These are phyloP conservation scores for Mastacembelus armatus DNA, from an alignment of 2,797 vertebrate genomes.

Conservation along the genomic window DNA sequence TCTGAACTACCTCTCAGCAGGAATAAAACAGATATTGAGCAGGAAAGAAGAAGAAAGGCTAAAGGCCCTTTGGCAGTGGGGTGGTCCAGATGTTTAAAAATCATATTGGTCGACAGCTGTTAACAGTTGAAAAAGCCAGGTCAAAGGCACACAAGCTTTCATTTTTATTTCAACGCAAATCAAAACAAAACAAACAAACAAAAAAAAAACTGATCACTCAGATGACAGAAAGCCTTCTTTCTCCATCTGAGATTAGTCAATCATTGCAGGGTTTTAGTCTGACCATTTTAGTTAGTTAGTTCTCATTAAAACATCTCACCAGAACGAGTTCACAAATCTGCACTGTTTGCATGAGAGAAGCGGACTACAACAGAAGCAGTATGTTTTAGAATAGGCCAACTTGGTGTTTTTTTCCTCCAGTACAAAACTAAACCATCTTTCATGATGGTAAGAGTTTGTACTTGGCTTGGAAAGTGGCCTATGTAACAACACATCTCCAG, in stretches of 20 bases:
- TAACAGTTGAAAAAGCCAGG: too few relatives aligned
- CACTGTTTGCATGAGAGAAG: not conserved
- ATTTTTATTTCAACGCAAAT: constrained; percentile 9
- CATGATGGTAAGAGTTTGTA: not conserved
- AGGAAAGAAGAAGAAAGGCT: constrained; percentile 1
- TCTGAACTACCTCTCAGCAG: constrained; percentile 31
- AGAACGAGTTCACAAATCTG: not conserved
- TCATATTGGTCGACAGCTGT: not conserved
- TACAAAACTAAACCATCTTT: constrained; percentile 1
- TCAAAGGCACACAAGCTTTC: too few relatives aligned
- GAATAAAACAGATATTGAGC: constrained; percentile 39
- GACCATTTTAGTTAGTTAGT: not conserved
- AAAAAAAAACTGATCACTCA: not conserved
- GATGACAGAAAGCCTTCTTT: not conserved
- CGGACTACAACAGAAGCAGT: not conserved
- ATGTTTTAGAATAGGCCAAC: constrained; percentile 3
- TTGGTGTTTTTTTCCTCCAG: not conserved
- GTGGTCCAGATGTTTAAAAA: constrained; percentile 10
- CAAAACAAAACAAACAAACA: too few relatives aligned
- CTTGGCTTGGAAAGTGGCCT: not conserved
- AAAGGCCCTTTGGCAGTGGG: constrained; percentile 1
- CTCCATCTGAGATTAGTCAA: not conserved
- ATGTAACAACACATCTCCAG: not conserved
- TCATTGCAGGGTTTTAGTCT: not conserved
- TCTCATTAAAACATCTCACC: not conserved